phyloP scores from a whole-genome alignment of 2,888 invertebrate species.

The Rhogogaster chlorosoma region DNA sequence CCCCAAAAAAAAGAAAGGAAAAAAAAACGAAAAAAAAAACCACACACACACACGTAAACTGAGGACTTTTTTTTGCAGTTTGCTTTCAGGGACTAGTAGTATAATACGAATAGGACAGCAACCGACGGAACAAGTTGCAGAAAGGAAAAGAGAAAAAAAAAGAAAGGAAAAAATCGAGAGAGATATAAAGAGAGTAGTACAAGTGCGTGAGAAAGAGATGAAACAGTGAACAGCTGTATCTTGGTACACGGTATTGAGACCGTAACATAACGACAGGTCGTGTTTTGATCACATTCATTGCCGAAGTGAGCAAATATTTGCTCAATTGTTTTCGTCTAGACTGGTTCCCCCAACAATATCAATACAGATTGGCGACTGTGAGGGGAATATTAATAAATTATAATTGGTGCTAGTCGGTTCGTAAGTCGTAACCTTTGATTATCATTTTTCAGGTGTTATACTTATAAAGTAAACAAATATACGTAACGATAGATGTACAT shows the following conservation, averaged over 20 bases:
- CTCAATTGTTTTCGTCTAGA: slow-evolving; percentile 56
- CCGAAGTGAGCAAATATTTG: slow-evolving; percentile 59
- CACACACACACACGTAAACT: neutral
- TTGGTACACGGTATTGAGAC: slow-evolving; percentile 17
- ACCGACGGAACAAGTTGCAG: slow-evolving; percentile 22
- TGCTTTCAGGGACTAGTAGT: slow-evolving; percentile 6
- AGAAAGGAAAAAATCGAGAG: neutral
- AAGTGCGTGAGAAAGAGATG: neutral
- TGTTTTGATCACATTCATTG: slow-evolving; percentile 51
- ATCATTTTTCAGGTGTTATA: slow-evolving; percentile 26
- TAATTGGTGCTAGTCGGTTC: slow-evolving; percentile 24
- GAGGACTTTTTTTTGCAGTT: slow-evolving; percentile 17
- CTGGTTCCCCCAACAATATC: slow-evolving; percentile 12
- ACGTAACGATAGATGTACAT: neutral
- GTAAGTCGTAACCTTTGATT: slow-evolving; percentile 34
- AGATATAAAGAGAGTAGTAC: neutral
- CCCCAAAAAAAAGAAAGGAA: neutral
- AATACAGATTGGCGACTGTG: slow-evolving; percentile 45
- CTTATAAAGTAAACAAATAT: neutral
- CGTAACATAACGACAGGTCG: slow-evolving; percentile 47
- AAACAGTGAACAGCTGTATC: slow-evolving; percentile 27
- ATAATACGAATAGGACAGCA: neutral
- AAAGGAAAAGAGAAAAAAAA: neutral
- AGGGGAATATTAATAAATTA: slow-evolving; percentile 40
- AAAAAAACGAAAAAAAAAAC: neutral